phyloP scores from a whole-genome alignment of 2,797 vertebrate genomes.

The Clarias platycephalus region DNA sequence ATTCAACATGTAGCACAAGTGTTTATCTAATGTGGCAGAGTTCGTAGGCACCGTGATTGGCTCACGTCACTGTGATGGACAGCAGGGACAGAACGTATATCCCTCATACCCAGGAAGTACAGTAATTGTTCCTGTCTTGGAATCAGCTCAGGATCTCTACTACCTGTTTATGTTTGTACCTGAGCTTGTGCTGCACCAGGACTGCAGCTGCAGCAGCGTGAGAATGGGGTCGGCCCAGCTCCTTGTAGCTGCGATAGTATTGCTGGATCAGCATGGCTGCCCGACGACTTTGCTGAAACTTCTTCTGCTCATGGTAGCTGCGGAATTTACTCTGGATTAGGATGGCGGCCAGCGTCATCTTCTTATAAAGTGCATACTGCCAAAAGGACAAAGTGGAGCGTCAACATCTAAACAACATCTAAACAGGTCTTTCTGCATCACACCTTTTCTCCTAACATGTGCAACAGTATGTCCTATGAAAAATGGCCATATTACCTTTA shows the following conservation, averaged over 20 bases:
- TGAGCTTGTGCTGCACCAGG: slow-evolving; percentile 83
- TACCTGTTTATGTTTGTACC: slow-evolving; percentile 62
- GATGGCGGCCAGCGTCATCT: slow-evolving; percentile 99
- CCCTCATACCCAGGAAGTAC: neutral
- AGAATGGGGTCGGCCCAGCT: slow-evolving; percentile 84
- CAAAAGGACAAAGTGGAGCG: slow-evolving; percentile 66
- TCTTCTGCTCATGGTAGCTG: slow-evolving; percentile 97
- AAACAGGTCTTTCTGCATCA: neutral
- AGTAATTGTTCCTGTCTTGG: too few species aligned
- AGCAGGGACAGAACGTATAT: neutral
- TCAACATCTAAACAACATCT: neutral
- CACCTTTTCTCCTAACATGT: neutral
- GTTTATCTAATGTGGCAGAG: too few species aligned
- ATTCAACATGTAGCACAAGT: too few species aligned
- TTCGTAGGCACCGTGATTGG: neutral
- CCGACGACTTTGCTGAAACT: slow-evolving; percentile 96
- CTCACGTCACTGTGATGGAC: neutral
- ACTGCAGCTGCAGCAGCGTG: slow-evolving; percentile 74
- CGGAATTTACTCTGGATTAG: slow-evolving; percentile 99
- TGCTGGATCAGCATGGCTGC: slow-evolving; percentile 98
- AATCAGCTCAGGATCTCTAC: too few species aligned
- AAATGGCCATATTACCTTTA: slow-evolving; percentile 81
- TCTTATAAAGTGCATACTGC: slow-evolving; percentile 99
- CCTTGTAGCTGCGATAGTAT: slow-evolving; percentile 96
- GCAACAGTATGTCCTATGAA: neutral